Conservation (phyloP, 2,888 invertebrate genomes). For the Teinopalpus imperialis region DNA sequence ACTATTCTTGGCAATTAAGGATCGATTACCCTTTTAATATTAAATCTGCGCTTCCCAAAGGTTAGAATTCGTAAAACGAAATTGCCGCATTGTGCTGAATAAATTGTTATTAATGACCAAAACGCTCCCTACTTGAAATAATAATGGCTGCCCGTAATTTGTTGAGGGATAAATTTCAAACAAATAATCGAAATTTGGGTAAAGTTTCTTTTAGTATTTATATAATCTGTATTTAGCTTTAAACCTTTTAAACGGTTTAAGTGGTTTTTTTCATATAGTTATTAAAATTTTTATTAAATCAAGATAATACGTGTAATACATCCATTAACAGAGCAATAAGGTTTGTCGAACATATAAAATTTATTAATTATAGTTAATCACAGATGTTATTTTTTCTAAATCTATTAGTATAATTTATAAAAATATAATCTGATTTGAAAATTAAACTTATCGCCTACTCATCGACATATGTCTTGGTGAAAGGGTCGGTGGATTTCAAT, state of each 20-base stretch:
- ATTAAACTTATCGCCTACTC: conserved; percentile 66
- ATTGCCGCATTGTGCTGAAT: conserved; percentile 77
- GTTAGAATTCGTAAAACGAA: conserved; percentile 65
- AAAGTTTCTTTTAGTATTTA: conserved; percentile 26
- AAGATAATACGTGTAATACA: too few species aligned
- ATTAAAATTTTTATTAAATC: too few species aligned
- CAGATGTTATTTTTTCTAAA: too few species aligned
- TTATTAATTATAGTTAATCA: too few species aligned
- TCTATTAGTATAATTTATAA: too few species aligned
- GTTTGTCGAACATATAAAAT: too few species aligned
- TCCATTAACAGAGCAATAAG: too few species aligned
- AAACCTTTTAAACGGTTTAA: too few species aligned
- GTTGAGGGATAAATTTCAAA: conserved; percentile 57
- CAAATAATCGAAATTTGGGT: conserved; percentile 25
- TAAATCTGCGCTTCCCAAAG: conserved; percentile 74
- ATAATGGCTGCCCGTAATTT: conserved; percentile 65
- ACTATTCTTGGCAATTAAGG: conserved; percentile 72
- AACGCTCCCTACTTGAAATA: conserved; percentile 66
- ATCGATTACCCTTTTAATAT: conserved; percentile 60
- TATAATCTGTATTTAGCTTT: conserved; percentile 30
- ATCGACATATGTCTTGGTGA: conserved; percentile 65
- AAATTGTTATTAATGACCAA: conserved; percentile 80
- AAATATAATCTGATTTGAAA: conserved; percentile 67
- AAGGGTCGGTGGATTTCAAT: conserved; percentile 73
- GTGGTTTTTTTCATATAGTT: too few species aligned